Conservation (phyloP, 2,797 vertebrate genomes). For the Hydrocynus forskahlii region DNA sequence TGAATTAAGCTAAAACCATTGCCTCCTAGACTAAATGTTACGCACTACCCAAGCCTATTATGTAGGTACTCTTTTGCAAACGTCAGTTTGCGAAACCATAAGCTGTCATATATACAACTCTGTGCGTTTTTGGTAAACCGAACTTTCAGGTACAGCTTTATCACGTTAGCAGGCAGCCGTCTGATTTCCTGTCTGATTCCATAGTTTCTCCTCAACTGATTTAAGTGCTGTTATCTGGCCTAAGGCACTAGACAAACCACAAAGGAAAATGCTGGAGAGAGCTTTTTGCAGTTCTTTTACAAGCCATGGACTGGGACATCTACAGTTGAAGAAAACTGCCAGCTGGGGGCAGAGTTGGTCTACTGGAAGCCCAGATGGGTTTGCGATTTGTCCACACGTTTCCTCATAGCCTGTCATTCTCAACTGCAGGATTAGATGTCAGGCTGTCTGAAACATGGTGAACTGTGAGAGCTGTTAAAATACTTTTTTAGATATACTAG, state of each 20-base stretch:
- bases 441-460: constrained; percentile 7
- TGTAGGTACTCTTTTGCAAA: constrained; percentile 19
- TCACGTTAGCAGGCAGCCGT: constrained; percentile 25
- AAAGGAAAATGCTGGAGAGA: constrained; percentile 6
- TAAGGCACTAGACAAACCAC: constrained; percentile 9
- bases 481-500: constrained; percentile 23
- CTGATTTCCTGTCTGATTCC: constrained; percentile 6
- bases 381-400: constrained; percentile 2
- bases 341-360: constrained; percentile 58
- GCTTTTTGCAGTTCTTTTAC: constrained; percentile 12
- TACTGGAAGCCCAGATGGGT: background rate
- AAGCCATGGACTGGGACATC: background rate
- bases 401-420: constrained; percentile 17
- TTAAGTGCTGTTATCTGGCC: constrained; percentile 29
- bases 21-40: background rate
- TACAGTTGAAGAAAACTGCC: background rate
- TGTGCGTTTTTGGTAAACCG: constrained; percentile 18
- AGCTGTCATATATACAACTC: background rate
- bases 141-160: constrained; percentile 1
- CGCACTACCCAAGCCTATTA: constrained; percentile 4
- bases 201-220: constrained; percentile 12
- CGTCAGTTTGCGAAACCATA: constrained; percentile 25
- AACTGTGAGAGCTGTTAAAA: background rate
- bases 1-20: constrained; percentile 3
- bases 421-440: constrained; percentile 27